Evolutionary conservation across 2,888 invertebrate species (phyloP), one percentile per base, ranked within the genome.

Genomic region (Chrysomela aeneicollis): DNA sequence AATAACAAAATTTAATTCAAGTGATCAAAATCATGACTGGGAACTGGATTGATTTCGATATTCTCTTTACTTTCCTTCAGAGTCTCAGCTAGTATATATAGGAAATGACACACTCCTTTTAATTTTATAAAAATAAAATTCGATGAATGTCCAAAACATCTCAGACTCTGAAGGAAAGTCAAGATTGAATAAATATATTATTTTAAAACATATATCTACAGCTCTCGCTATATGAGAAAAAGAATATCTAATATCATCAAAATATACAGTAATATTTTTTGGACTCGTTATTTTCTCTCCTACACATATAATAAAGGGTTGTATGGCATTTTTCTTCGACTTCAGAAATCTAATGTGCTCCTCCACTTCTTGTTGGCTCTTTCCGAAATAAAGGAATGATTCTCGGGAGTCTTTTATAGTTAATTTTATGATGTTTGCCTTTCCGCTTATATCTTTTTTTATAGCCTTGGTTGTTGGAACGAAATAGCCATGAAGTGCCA

Each of bases 401-500:
- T 52, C 30, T 10, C 30, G 52, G 18, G 52, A 52, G 10, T 52
- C 52, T 22, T 30, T 30, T n/a, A 52, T 52, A 2, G 19, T 52
- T 30, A 2, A 52, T 52, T 35, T 35, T 35, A 26, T 26, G 6
- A 26, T 26, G 26, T 26, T 26, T 3, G 4, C 26, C 26, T 26
- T 10, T 35, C 32, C 32, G 12, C 51, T 22, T 46, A n/a, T 63
- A 51, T 66, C 61, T 62, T 68, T 68, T 30, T 18, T 53, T 3
- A 42, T 35, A 9, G 15, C 18, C 54, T 66, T 68, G 26, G 10
- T 58, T 32, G 61, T 66, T n/a, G 70, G 68, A 8, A 68, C 66
- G 37, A 70, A 63, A 26, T 70, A 70, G 5, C 68, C 70, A 63
- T 70, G 70, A n/a, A 66, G 32, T 8, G 63, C 53, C 66, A 65